Conservation (phyloP, 2,888 invertebrate species). For the Allygus modestus region DNA sequence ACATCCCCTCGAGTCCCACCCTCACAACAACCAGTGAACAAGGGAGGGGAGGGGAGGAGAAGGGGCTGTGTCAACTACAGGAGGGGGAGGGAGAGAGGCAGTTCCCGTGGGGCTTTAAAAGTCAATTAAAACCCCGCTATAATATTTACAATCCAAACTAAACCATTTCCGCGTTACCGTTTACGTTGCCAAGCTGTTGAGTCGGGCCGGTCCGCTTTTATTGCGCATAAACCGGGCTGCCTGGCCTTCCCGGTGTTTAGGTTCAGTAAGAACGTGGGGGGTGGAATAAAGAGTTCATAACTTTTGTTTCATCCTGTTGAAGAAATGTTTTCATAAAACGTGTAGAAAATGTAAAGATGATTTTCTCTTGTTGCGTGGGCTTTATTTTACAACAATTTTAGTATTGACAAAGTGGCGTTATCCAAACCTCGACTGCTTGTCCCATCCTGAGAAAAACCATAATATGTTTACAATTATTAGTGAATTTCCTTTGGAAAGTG, state of each 20-base stretch:
- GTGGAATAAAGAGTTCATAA: background rate
- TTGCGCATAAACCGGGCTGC: conserved; percentile 29
- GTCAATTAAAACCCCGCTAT: conserved; percentile 60
- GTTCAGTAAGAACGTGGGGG: background rate
- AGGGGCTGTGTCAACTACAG: conserved; percentile 29
- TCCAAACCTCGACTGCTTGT: too few species aligned
- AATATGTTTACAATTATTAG: too few species aligned
- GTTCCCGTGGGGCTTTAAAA: conserved; percentile 58
- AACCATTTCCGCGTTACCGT: conserved; percentile 55
- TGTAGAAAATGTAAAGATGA: background rate
- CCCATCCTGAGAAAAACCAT: too few species aligned
- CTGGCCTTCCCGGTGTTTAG: background rate
- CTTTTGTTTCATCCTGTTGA: background rate
- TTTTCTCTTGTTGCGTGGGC: too few species aligned
- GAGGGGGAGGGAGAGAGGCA: conserved; percentile 5
- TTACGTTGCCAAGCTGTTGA: conserved; percentile 54
- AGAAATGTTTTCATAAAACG: background rate
- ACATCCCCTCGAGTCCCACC: conserved; percentile 30
- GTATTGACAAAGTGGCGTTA: too few species aligned
- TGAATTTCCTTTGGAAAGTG: too few species aligned
- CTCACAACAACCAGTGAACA: conserved; percentile 38
- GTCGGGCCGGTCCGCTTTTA: conserved; percentile 23
- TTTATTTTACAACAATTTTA: too few species aligned
- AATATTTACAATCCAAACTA: conserved; percentile 58
- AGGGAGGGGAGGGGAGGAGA: conserved; percentile 19